Evolutionary conservation across 2,888 invertebrate genomes (phyloP), one percentile per base, ranked within the genome.

Genomic region (Drosophila tripunctata): DNA sequence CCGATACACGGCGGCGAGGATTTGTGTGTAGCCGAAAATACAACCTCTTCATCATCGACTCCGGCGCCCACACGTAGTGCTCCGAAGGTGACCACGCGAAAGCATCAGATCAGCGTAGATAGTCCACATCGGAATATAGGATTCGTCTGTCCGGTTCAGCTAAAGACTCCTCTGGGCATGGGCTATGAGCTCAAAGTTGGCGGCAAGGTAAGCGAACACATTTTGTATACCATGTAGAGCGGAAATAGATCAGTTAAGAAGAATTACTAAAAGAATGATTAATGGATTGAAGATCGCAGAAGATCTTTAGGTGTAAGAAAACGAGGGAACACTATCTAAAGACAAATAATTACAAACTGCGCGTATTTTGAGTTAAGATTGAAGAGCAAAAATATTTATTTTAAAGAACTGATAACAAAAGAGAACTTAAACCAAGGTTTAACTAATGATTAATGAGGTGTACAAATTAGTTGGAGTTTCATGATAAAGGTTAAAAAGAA

Each of bases 131-230:
- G 95, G 71, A 95, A 96, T 90, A 94, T 94, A 83, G 96, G 96
- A 12, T 97, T 98, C 91, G 95, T 96, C 0, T 98, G 98, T 89
- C 97, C 98, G 0, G 93, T 95, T 21, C 96, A 97, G 82, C 95
- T 97, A 83, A 94, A 95, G 90, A 96, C 97, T 47, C 96, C 96
- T 0, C 94, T 95, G 72, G 94, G 93, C 66, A 93, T 95, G 87
- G 96, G 97, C 78, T 98, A 98, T 90, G 94, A 95, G 30, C 92
- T 98, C 31, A 95, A 95, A 92, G 96, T 97, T 64, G 96, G 95
- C 5, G 94, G 95, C 70, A 95, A 95, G 91, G 92, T 94, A 45
- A 87, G 90, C 51, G 5, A 3, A 0, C 22, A 1, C 3, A 36
- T 22, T 40, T 17, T 3, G 7, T 35, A 10, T 14, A 14, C 4